Evolutionary conservation across 2,888 invertebrate genomes (phyloP).

Genomic region (Rotaria sp.): DNA sequence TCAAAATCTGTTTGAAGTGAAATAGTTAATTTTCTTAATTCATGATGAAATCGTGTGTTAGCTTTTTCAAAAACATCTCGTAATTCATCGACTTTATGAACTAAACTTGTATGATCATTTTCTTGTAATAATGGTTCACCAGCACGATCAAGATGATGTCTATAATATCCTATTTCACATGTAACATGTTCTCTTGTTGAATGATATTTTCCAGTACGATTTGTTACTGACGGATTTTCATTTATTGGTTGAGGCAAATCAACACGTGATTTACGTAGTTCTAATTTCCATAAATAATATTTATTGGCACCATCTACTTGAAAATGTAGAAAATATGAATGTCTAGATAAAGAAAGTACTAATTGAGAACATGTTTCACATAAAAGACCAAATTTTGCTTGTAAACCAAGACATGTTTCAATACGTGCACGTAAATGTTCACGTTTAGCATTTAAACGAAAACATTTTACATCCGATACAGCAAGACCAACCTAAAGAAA

Average conservation of each 20-base stretch:
- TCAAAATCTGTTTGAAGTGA: background rate
- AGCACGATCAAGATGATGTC: constrained; percentile 12
- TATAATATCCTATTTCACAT: constrained; percentile 17
- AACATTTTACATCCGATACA: background rate
- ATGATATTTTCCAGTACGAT: background rate
- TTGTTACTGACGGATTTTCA: background rate
- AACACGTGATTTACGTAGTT: background rate
- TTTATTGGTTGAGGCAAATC: background rate
- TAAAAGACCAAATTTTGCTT: constrained; percentile 9
- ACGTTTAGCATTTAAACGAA: constrained; percentile 29
- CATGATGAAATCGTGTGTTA: background rate
- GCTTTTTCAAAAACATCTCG: constrained; percentile 23
- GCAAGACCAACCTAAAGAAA: background rate
- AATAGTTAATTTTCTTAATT: constrained; percentile 19
- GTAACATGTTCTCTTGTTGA: background rate
- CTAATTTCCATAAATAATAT: constrained; percentile 24
- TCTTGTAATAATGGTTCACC: constrained; percentile 20
- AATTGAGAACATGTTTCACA: constrained; percentile 15
- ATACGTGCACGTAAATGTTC: constrained; percentile 26
- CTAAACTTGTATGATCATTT: background rate
- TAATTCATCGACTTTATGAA: background rate
- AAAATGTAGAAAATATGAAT: background rate
- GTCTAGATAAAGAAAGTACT: background rate
- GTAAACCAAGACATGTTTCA: constrained; percentile 19
- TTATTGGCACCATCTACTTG: background rate